Evolutionary conservation across 2,888 invertebrate genomes (phyloP).

Genomic region (Dynastes tityus): DNA sequence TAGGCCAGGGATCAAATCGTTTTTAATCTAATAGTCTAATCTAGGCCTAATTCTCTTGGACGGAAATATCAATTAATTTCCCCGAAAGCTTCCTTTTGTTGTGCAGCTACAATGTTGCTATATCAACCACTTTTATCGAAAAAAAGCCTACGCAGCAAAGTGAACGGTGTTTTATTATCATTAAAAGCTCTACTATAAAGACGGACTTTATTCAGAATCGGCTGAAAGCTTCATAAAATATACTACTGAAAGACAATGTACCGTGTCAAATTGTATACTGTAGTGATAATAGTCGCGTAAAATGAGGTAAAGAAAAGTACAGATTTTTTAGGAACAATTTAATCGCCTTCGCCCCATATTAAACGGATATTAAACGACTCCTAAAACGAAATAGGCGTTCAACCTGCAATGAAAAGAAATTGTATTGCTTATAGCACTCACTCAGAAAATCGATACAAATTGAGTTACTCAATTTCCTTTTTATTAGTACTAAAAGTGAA

Average conservation of each 20-base stretch:
- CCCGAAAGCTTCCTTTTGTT: no score
- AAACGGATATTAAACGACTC: background rate
- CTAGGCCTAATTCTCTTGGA: no score
- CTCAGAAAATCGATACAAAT: slow-evolving; percentile 34
- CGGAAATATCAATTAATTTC: no score
- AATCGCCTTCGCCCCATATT: background rate
- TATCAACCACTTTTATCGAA: no score
- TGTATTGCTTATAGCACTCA: slow-evolving; percentile 21
- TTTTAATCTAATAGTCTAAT: no score
- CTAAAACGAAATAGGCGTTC: background rate
- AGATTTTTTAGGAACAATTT: slow-evolving; percentile 1
- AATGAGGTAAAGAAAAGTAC: background rate
- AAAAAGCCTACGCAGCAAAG: no score
- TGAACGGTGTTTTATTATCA: no score
- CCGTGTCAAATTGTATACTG: background rate
- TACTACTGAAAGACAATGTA: background rate
- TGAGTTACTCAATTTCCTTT: slow-evolving; percentile 34
- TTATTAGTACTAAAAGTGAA: slow-evolving; percentile 40
- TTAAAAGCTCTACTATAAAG: no score
- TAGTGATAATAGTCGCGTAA: background rate
- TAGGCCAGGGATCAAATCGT: no score
- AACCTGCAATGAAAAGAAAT: slow-evolving; percentile 23
- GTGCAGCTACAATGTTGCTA: no score
- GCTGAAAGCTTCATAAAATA: background rate
- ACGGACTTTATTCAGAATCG: background rate